Evolutionary conservation across 1,140 invertebrate genomes (phyloP), one percentile per base, ranked within the genome.

Genomic region (Hycleus phaleratus): DNA sequence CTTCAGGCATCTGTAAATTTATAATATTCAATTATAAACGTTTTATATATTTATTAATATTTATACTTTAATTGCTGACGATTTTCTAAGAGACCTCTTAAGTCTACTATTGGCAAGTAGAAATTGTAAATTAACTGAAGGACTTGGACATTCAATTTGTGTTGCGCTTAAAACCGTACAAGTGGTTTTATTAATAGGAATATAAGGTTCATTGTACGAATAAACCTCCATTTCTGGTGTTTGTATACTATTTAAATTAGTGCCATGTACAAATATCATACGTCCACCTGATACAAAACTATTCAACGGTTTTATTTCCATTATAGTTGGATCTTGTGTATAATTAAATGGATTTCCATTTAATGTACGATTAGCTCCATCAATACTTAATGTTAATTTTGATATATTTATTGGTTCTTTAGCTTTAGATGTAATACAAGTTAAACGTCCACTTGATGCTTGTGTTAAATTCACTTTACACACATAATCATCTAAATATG

Each of bases 141-240:
- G 95, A 62, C 93, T 93, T 0, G 92, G 91, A 72, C 95, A 98
- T 73, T 93, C 88, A 92, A 98, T 97, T 75, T 91, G 87, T 53
- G 87, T 92, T 9, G 86, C 79, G 76, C 91, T 95, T 9, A 95
- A 74, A 8, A 97, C 91, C 24, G 80, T 80, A 74, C 95, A 98
- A 25, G 85, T 78, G 2, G 88, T 90, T 70, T 85, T 82, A 71
- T 95, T 94, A 0, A 93, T 77, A 6, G 87, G 81, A 11, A 81
- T 70, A 12, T 75, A 69, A 11, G 75, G 69, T 65, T 90, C 85
- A 64, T 83, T 85, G 44, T 82, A 82, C 66, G 82, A 79, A 72
- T 87, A 91, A 26, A 93, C 83, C 62, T 89, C 85, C 83, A 96
- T 90, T 71, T 92, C 84, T 1, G 92, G 93, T 67, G 90, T 90